Percentiles rank a stretch among this genome's conserved stretches.
Conservation (phyloP, 2,113 vertebrate genomes). For the Leptobrachium ailaonicum region DNA sequence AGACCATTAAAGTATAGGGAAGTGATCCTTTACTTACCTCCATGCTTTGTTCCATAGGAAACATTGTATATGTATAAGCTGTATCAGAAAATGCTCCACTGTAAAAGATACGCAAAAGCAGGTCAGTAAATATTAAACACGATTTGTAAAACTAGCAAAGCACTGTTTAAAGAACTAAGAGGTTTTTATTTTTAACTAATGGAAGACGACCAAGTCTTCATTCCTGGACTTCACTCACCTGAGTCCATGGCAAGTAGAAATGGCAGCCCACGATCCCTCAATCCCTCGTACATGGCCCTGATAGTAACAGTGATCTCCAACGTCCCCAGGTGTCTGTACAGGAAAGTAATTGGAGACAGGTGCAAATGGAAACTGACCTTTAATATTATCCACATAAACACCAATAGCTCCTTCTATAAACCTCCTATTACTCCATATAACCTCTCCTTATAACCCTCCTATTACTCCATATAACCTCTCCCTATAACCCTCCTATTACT, state of each 20-base stretch:
- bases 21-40: constrained; percentile 30
- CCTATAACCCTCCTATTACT: too few species aligned
- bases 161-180: too few species aligned
- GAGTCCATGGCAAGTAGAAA: constrained; percentile 90
- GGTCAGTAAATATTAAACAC: too few species aligned
- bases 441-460: too few species aligned
- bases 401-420: background rate
- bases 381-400: background rate
- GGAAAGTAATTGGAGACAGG: too few species aligned
- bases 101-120: constrained; percentile 13
- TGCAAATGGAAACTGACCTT: too few species aligned
- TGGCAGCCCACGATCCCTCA: constrained; percentile 77
- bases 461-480: too few species aligned
- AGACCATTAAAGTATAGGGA: too few species aligned
- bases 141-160: too few species aligned
- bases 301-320: constrained; percentile 93
- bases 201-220: too few species aligned
- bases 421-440: background rate
- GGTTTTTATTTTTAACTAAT: too few species aligned
- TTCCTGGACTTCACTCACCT: constrained; percentile 67
- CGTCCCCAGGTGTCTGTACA: constrained; percentile 67
- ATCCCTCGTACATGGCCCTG: constrained; percentile 81
- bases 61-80: constrained; percentile 78
- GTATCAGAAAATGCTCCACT: constrained; percentile 92
- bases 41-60: constrained; percentile 66